Conservation (phyloP, 2,113 vertebrate species). For the Dascyllus trimaculatus region DNA sequence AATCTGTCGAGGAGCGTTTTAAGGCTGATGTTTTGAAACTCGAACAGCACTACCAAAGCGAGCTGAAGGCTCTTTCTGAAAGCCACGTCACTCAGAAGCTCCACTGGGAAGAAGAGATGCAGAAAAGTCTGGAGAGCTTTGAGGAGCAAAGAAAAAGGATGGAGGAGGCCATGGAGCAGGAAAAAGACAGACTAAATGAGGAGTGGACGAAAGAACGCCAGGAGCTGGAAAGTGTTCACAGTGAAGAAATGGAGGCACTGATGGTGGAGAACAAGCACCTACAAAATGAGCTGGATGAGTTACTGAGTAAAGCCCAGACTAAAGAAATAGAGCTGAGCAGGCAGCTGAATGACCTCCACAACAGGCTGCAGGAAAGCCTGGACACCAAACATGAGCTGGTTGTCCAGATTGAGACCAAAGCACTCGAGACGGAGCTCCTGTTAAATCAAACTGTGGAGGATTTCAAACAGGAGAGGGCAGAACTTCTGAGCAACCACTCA, state of each 20-base stretch:
- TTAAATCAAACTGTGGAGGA: slow-evolving; percentile 80
- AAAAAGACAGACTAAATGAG: slow-evolving; percentile 29
- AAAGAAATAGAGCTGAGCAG: slow-evolving; percentile 81
- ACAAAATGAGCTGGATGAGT: slow-evolving; percentile 81
- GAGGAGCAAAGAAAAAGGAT: slow-evolving; percentile 72
- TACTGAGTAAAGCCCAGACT: slow-evolving; percentile 71
- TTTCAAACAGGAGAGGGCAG: slow-evolving; percentile 81
- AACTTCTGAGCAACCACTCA: slow-evolving; percentile 73
- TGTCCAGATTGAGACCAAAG: slow-evolving; percentile 68
- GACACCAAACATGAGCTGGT: slow-evolving; percentile 74
- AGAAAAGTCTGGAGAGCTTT: slow-evolving; percentile 74
- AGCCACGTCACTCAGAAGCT: slow-evolving; percentile 82
- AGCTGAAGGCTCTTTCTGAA: slow-evolving; percentile 82
- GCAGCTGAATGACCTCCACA: slow-evolving; percentile 83
- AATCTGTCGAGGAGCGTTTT: slow-evolving; percentile 82
- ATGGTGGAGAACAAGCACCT: slow-evolving; percentile 83
- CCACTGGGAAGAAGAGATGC: slow-evolving; percentile 87
- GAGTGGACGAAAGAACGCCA: slow-evolving; percentile 80
- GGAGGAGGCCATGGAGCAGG: slow-evolving; percentile 60
- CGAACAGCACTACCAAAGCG: slow-evolving; percentile 80
- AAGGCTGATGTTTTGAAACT: slow-evolving; percentile 81
- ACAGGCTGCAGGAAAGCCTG: slow-evolving; percentile 76
- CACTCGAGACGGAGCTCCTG: slow-evolving; percentile 67
- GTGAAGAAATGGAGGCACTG: slow-evolving; percentile 80
- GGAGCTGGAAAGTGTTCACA: slow-evolving; percentile 81